Evolutionary conservation across 2,888 invertebrate species (phyloP), one percentile per base, ranked within the genome.

Genomic region (Catocala nupta): DNA sequence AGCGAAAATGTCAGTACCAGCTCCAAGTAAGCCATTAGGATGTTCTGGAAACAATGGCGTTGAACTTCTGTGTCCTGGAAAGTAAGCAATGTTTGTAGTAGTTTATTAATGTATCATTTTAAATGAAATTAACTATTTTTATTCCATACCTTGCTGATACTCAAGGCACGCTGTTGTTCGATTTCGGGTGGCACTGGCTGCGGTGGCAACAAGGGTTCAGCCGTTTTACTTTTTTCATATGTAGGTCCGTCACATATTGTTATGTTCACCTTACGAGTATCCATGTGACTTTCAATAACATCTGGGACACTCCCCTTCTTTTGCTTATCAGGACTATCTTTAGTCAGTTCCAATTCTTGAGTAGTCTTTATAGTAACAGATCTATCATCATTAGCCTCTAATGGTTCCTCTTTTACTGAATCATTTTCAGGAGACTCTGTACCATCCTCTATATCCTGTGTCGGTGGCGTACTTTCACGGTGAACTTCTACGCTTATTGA

Each of bases 21-120:
- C 83, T 98, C 98, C 84, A 99, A 95, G 71, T 97, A 96, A 25
- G 97, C 97, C 85, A 97, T 96, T 76, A 99, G 95, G 77, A 98
- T 96, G 87, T 98, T 98, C 36, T 97, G 97, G 93, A 98, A 96
- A 16, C 98, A 97, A 60, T 96, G 96, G 67, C 97, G 95, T 83
- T 97, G 97, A 13, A 98, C 97, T 82, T 98, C 98, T 58, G 97
- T 96, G 86, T 99, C 97, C 97, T 97, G 70, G 44, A 91, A 76
- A 84, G 79, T 59, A 66, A 39, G 2, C 9, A 39, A 25, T 25
- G 36, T 39, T 8, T 9, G 36, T 39, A 39, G 6, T 39, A 39
- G 9, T 5, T 39, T 39, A 8, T 39, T 39, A 39, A 8, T 8
- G 1, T 39, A 9, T 39, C 8, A 39, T 39, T 39, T 9, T 39